Evolutionary conservation across 2,797 vertebrate species (phyloP).

Genomic region (Tapirus indicus): DNA sequence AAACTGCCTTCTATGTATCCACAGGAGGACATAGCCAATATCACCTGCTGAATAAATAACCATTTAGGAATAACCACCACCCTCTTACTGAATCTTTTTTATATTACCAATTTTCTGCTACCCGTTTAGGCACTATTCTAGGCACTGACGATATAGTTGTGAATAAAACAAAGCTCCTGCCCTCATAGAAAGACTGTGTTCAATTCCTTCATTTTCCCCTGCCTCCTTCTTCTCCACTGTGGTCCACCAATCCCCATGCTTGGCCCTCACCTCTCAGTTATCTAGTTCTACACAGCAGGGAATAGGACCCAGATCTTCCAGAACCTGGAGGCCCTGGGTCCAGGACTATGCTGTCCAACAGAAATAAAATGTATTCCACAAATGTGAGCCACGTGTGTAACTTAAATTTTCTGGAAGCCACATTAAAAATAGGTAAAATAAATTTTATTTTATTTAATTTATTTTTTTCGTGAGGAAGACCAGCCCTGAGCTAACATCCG

Average conservation of each 20-base stretch:
- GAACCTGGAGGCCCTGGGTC: background rate
- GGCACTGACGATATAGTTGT: background rate
- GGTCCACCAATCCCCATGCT: background rate
- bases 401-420: conserved; percentile 8
- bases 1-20: background rate
- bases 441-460: background rate
- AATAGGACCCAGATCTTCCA: background rate
- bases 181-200: background rate
- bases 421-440: background rate
- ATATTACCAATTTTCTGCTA: background rate
- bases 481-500: no score
- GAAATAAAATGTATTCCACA: background rate
- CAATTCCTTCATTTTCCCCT: background rate
- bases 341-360: background rate
- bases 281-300: background rate
- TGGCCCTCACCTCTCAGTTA: background rate
- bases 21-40: background rate
- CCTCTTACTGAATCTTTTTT: background rate
- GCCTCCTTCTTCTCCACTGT: background rate
- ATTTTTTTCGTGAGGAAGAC: no score
- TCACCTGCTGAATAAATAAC: background rate
- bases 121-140: background rate
- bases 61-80: background rate
- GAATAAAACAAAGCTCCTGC: background rate
- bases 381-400: background rate